Evolutionary conservation across 2,113 vertebrate genomes (phyloP).

Genomic region (Patagioenas fasciata): DNA sequence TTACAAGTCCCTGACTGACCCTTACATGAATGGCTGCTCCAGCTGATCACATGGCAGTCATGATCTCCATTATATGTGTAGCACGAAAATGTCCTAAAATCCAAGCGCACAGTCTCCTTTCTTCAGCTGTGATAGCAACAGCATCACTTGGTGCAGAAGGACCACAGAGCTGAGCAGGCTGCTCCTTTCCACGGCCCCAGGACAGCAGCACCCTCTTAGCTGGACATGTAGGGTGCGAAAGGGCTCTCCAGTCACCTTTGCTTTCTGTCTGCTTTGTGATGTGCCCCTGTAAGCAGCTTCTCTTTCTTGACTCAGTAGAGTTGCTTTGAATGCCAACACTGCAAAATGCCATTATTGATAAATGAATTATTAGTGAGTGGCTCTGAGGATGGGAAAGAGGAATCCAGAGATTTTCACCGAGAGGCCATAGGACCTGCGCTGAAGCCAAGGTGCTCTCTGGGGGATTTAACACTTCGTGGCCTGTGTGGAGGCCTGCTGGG

Average conservation of each 20-base stretch:
- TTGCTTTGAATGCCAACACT: neutral
- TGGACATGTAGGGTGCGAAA: neutral
- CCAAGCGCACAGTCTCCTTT: neutral
- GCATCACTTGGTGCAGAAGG: neutral
- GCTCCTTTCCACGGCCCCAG: accelerated
- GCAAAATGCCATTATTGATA: neutral
- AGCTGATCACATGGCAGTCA: neutral
- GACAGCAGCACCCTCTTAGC: neutral
- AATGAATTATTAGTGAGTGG: neutral
- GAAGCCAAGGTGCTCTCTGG: neutral
- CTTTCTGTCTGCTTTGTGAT: neutral
- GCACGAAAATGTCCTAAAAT: neutral
- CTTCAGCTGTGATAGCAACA: neutral
- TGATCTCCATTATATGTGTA: neutral
- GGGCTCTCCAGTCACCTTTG: neutral
- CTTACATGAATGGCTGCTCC: neutral
- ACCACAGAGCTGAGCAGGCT: neutral
- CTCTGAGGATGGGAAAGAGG: neutral
- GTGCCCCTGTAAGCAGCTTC: neutral
- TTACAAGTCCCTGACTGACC: neutral
- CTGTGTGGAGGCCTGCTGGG: neutral
- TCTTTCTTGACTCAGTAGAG: neutral
- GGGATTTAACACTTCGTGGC: neutral
- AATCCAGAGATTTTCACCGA: neutral
- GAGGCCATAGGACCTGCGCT: neutral